phyloP scores from a whole-genome alignment of 2,797 vertebrate genomes.

The Parambassis ranga region DNA sequence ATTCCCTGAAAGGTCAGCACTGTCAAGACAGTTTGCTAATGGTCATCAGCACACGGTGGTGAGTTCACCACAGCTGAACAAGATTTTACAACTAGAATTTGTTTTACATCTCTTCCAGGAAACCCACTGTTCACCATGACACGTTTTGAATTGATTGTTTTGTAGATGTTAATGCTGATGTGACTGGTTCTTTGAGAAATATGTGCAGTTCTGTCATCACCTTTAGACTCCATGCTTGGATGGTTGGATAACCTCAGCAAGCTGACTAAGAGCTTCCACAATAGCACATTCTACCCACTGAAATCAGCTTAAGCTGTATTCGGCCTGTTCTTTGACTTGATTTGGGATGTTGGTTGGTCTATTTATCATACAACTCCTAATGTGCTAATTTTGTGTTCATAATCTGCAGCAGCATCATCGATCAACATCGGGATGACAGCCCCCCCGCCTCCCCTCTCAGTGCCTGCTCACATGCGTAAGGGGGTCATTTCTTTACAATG shows the following conservation, averaged over 20 bases:
- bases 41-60: not conserved
- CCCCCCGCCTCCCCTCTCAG: constrained; percentile 44
- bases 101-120: not conserved
- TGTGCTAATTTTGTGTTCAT: constrained; percentile 88
- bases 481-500: constrained; percentile 91
- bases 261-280: constrained; percentile 13
- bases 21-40: not conserved
- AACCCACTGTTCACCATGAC: not conserved
- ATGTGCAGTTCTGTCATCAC: not conserved
- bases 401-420: constrained; percentile 87
- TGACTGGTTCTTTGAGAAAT: too few species aligned
- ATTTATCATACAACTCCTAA: constrained; percentile 87
- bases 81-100: not conserved
- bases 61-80: not conserved
- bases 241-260: not conserved
- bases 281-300: constrained; percentile 16
- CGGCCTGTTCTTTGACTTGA: constrained; percentile 68
- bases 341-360: constrained; percentile 67
- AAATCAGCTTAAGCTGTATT: constrained; percentile 63
- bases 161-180: too few species aligned
- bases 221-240: not conserved
- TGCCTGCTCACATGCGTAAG: constrained; percentile 85
- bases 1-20: not conserved
- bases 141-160: not conserved
- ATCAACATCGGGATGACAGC: constrained; percentile 92